Evolutionary conservation across 1,140 invertebrate genomes (phyloP).

Genomic region (Papilio polytes): DNA sequence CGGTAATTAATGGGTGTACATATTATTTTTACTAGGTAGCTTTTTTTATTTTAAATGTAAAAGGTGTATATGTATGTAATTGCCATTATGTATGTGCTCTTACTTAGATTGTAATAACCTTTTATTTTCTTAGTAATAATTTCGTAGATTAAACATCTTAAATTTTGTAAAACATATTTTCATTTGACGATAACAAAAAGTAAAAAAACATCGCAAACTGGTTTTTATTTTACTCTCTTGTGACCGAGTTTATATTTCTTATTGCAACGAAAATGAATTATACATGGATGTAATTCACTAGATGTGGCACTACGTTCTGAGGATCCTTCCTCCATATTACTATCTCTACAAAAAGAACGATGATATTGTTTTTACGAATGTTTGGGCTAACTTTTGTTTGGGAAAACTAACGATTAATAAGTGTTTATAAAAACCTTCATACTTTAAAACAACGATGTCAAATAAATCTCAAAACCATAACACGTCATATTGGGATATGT

Average conservation of each 20-base stretch:
- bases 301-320: neutral
- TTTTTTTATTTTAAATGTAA: no score
- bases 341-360: neutral
- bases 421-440: no score
- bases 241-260: conserved; percentile 17
- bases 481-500: no score
- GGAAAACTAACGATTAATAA: no score
- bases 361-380: neutral
- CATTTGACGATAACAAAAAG: neutral
- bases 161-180: conserved; percentile 1
- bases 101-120: no score
- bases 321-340: neutral
- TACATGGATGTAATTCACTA: neutral
- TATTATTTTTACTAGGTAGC: no score
- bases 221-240: neutral
- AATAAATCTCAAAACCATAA: no score
- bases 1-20: no score
- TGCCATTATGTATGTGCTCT: no score
- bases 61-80: no score
- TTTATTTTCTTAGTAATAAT: neutral
- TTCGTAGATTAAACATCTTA: neutral
- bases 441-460: no score
- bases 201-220: neutral
- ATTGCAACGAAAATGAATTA: conserved; percentile 5
- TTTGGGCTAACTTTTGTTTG: no score